Conservation (phyloP, 1,140 invertebrate genomes). For the Megathymus violae region DNA sequence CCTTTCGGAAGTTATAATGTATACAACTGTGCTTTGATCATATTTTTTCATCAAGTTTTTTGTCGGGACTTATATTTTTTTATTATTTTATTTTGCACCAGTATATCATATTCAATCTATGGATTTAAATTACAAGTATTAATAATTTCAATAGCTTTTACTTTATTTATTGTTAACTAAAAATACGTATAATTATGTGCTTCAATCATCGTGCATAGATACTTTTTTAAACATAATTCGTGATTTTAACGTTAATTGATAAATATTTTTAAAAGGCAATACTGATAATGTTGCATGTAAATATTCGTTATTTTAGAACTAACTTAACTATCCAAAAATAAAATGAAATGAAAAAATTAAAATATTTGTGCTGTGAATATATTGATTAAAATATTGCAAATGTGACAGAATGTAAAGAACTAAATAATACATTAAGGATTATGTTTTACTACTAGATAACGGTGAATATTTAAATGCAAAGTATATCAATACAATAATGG, state of each 20-base stretch:
- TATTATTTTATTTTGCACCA: too few relatives aligned
- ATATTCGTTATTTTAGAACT: too few relatives aligned
- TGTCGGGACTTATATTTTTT: slow-evolving; percentile 72
- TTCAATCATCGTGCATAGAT: too few relatives aligned
- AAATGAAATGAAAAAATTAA: too few relatives aligned
- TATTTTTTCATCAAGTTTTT: slow-evolving; percentile 69
- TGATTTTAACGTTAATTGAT: too few relatives aligned
- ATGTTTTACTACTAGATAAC: slow-evolving; percentile 62
- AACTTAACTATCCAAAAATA: too few relatives aligned
- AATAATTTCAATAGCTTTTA: too few relatives aligned
- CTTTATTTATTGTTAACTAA: background rate
- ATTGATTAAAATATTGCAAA: slow-evolving; percentile 39
- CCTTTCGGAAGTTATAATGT: slow-evolving; percentile 71
- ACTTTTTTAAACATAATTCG: too few relatives aligned
- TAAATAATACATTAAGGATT: slow-evolving; percentile 51
- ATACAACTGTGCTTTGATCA: slow-evolving; percentile 66
- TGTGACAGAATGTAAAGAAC: slow-evolving; percentile 56
- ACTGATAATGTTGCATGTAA: too few relatives aligned
- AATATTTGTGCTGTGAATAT: too few relatives aligned
- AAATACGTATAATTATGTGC: too few relatives aligned
- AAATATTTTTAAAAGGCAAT: too few relatives aligned
- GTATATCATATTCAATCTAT: slow-evolving; percentile 71
- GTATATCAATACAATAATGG: slow-evolving; percentile 38
- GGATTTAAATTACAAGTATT: slow-evolving; percentile 71
- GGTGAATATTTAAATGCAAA: slow-evolving; percentile 49